These are phyloP conservation scores for Anneissia japonica DNA, from an alignment of 35 echinoderm and acorn worm species.

Conservation along the genomic window DNA sequence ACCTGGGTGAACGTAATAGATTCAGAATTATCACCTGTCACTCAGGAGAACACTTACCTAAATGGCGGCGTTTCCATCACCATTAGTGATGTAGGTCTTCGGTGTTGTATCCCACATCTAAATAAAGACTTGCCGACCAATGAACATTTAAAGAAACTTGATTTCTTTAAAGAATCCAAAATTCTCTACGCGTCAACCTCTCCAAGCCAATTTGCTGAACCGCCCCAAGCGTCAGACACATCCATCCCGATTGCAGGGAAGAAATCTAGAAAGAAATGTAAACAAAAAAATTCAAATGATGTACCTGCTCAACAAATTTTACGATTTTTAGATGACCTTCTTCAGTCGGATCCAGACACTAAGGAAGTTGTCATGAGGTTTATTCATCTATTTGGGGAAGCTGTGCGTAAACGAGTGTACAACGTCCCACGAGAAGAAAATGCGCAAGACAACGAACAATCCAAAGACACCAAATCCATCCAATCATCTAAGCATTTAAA, in stretches of 20 bases:
- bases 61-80: background rate
- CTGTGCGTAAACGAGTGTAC: slow-evolving; percentile 54
- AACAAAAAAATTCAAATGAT: background rate
- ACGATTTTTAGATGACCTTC: background rate
- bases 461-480: no score
- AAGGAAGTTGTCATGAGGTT: slow-evolving; percentile 27
- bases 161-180: background rate
- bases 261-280: background rate
- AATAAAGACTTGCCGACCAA: background rate
- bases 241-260: background rate
- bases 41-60: background rate
- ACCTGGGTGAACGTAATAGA: background rate
- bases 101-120: background rate
- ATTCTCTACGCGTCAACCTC: background rate
- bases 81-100: background rate
- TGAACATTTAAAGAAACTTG: background rate
- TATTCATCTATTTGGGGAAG: slow-evolving; percentile 49
- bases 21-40: background rate
- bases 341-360: slow-evolving; percentile 14
- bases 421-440: slow-evolving; percentile 32
- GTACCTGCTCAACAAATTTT: background rate
- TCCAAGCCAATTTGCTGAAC: background rate
- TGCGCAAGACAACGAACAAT: no score
- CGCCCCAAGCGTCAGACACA: background rate
- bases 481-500: no score